Percentiles rank a stretch among this genome's conserved stretches.
Evolutionary conservation across 1,140 invertebrate species (phyloP).

Genomic region (Rhagoletis zephyria): DNA sequence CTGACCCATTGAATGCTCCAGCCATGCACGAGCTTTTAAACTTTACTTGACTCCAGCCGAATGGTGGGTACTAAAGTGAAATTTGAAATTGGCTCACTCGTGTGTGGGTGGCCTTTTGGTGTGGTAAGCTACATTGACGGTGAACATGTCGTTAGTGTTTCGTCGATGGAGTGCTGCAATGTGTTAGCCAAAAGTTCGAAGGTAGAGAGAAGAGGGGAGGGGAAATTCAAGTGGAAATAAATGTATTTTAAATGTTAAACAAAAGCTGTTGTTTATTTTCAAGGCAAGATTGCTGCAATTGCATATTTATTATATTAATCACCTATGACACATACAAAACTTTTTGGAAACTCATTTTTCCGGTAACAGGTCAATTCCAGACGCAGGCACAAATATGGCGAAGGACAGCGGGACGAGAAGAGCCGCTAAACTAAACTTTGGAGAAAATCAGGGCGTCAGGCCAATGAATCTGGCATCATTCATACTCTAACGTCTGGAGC

Average conservation of each 20-base stretch:
- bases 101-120: not conserved
- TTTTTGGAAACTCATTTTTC: too few relatives aligned
- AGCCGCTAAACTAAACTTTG: too few relatives aligned
- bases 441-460: too few relatives aligned
- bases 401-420: too few relatives aligned
- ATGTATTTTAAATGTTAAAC: constrained; percentile 60
- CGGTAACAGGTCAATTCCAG: too few relatives aligned
- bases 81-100: constrained; percentile 23
- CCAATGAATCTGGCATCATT: too few relatives aligned
- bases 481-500: too few relatives aligned
- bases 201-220: not conserved
- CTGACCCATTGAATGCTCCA: not conserved
- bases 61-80: not conserved
- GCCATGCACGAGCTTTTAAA: not conserved
- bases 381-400: too few relatives aligned
- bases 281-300: not conserved
- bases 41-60: not conserved
- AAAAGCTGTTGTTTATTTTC: not conserved
- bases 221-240: constrained; percentile 55
- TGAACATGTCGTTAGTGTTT: not conserved
- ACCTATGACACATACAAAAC: too few relatives aligned
- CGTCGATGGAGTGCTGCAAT: not conserved
- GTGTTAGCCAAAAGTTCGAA: not conserved
- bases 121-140: not conserved
- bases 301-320: too few relatives aligned